Base-by-base conservation (phyloP, 2,888 invertebrate genomes). In the Patella pellucida region DNA sequence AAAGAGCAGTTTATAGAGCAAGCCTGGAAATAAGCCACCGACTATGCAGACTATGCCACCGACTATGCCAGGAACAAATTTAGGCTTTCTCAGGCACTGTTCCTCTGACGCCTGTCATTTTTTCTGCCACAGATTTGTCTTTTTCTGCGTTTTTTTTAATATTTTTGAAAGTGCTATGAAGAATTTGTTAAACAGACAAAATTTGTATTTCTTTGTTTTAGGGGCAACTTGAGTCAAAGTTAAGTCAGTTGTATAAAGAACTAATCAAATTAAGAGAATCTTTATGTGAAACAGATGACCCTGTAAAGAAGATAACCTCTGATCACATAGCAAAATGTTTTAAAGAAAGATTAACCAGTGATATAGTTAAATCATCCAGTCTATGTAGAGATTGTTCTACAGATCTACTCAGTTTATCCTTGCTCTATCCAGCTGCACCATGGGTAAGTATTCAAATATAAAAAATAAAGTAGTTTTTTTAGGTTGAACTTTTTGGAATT, bases 391-490 rank as follows among this genome's bases (percentile, higher is more conserved):
- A 86, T 50, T 85, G 83, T 71, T 83, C 84, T 74, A 79, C 79
- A 50, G 86, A 88, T 69, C 82, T 89, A 16, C 78, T 88, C 11
- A 83, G 84, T 68, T 78, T 89, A 15, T 87, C 87, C 0, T 78
- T 89, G 56, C 82, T 89, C 15, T 84, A 84, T 79, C 89, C 89
- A 14, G 79, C 84, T 76, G 87, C 89, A 74, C 89, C 89, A 15
- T 89, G 89, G 89, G 89, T 89, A 84, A 81, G 81, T 75, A 27
- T 52, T 41, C 0, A 41, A 41, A 7, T 41, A 41, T 41, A 9
- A 7, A 41, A 9, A 41, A 41, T 41, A 9, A 41, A 41, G 9
- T 9, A 41, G 41, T 9, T 41, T 41, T n/a, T 7, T 41, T 9
- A 7, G 41, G 41, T 41, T 41, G 41, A 41, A 41, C 41, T 9